These are phyloP conservation scores for Toxotes chatareus DNA, from an alignment of 2,113 vertebrate species.

Conservation along the genomic window DNA sequence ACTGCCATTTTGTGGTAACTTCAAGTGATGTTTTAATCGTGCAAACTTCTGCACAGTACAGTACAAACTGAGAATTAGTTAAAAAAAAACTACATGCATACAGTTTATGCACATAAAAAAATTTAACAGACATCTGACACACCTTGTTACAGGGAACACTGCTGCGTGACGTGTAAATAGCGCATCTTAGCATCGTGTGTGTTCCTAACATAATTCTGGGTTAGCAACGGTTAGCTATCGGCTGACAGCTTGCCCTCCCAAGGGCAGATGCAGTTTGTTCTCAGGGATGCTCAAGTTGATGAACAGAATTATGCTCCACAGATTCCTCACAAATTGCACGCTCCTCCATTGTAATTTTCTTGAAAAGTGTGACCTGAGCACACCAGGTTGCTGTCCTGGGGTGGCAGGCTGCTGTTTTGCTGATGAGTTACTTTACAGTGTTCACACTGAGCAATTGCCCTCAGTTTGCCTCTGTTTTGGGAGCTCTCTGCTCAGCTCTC, in stretches of 20 bases:
- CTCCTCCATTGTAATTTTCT: slow-evolving; percentile 65
- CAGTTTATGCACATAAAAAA: neutral
- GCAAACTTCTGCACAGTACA: neutral
- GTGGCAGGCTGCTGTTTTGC: slow-evolving; percentile 74
- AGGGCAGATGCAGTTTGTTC: slow-evolving; percentile 46
- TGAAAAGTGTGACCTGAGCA: slow-evolving; percentile 70
- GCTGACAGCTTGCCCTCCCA: slow-evolving; percentile 40
- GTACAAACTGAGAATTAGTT: neutral
- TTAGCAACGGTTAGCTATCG: slow-evolving; percentile 8
- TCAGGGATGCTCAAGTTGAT: slow-evolving; percentile 57
- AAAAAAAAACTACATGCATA: neutral
- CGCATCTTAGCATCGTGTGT: neutral
- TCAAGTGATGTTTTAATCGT: neutral
- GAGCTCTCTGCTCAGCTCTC: slow-evolving; percentile 60
- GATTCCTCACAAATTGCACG: slow-evolving; percentile 64
- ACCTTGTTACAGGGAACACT: neutral
- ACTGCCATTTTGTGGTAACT: neutral
- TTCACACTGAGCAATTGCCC: slow-evolving; percentile 75
- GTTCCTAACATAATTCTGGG: slow-evolving; percentile 11
- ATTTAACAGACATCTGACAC: neutral
- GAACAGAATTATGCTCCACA: slow-evolving; percentile 61
- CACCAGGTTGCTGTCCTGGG: slow-evolving; percentile 62
- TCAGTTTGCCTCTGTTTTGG: slow-evolving; percentile 66
- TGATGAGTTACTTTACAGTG: slow-evolving; percentile 75
- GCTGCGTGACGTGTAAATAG: neutral